Conservation (phyloP, 2,888 invertebrate species). For the Habroteleia sp. region DNA sequence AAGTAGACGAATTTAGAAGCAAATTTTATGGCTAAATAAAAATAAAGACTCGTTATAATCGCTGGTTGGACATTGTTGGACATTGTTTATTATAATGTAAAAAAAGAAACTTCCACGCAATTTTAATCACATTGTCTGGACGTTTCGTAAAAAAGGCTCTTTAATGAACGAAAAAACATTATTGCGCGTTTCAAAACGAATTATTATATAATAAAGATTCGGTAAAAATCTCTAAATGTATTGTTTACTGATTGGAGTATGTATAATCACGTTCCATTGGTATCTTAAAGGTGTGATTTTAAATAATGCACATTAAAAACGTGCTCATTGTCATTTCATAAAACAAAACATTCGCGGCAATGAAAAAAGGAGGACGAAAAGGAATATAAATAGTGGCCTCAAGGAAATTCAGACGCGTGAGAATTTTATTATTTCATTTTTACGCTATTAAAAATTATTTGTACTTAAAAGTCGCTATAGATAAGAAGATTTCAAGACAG, state of each 20-base stretch:
- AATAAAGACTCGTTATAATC: too few relatives aligned
- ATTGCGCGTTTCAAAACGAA: constrained; percentile 14
- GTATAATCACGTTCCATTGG: constrained; percentile 5
- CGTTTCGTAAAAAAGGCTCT: too few relatives aligned
- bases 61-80: too few relatives aligned
- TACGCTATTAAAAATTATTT: too few relatives aligned
- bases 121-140: too few relatives aligned
- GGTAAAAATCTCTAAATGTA: too few relatives aligned
- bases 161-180: too few relatives aligned
- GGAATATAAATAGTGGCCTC: constrained; percentile 12
- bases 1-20: constrained; percentile 3
- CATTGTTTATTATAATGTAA: not conserved
- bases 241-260: constrained; percentile 11
- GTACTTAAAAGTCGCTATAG: too few relatives aligned
- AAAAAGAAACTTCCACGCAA: too few relatives aligned
- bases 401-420: constrained; percentile 10
- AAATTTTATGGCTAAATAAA: not conserved
- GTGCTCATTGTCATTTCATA: constrained; percentile 23
- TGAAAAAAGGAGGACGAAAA: constrained; percentile 18
- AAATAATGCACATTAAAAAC: too few relatives aligned
- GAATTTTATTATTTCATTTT: not conserved
- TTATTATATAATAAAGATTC: constrained; percentile 17
- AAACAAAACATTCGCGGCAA: constrained; percentile 21
- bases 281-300: too few relatives aligned
- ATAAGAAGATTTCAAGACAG: too few relatives aligned